These are phyloP conservation scores for Rotaria socialis DNA, from an alignment of 2,888 invertebrate species.

Conservation along the genomic window DNA sequence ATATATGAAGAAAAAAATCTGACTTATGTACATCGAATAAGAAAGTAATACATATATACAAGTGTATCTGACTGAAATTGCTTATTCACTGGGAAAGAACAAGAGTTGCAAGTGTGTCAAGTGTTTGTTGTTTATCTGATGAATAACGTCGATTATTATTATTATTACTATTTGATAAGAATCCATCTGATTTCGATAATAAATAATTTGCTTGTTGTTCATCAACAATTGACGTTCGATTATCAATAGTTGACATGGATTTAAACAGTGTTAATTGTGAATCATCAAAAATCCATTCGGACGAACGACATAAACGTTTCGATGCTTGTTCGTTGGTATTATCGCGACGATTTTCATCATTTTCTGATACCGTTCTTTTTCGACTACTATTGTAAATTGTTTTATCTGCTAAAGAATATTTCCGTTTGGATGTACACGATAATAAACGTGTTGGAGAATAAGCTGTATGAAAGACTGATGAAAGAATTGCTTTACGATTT, in stretches of 20 bases:
- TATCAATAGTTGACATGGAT: slow-evolving; percentile 7
- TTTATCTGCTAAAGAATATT: neutral
- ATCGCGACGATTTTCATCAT: slow-evolving; percentile 3
- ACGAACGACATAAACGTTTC: slow-evolving; percentile 34
- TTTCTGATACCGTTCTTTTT: slow-evolving; percentile 23
- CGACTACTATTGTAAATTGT: neutral
- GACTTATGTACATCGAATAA: slow-evolving; percentile 16
- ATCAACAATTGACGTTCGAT: neutral
- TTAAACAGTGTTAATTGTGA: slow-evolving; percentile 4
- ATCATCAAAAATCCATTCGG: slow-evolving; percentile 2
- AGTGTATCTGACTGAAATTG: neutral
- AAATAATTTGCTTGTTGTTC: neutral
- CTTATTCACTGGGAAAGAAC: neutral
- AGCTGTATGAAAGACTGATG: neutral
- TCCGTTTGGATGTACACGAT: neutral
- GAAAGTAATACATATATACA: neutral
- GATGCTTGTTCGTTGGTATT: neutral
- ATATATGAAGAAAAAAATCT: neutral
- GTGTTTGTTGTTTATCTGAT: slow-evolving; percentile 15
- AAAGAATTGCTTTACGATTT: neutral
- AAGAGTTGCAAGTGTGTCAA: neutral
- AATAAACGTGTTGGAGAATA: neutral
- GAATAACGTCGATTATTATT: neutral
- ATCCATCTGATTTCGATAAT: slow-evolving; percentile 24
- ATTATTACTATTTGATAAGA: slow-evolving; percentile 7